Base-by-base conservation (phyloP, 2,113 vertebrate genomes). In the Siniperca chuatsi region DNA sequence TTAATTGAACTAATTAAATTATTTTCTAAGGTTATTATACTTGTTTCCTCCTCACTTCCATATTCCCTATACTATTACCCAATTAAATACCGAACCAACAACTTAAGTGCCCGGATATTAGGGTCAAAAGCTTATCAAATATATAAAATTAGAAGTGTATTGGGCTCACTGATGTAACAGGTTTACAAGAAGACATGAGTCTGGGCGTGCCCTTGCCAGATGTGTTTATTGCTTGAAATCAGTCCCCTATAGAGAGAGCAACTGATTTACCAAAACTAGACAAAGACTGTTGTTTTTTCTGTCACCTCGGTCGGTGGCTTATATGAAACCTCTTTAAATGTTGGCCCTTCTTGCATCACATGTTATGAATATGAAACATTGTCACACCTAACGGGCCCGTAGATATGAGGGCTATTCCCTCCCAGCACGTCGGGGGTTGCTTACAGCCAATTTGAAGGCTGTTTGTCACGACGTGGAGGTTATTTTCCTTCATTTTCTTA, bases 181-280 rank as follows among this genome's bases (percentile, higher is more conserved):
- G 33, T 48, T 12, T 29, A 55, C 57, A 78, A 25, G 2, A 58
- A 65, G 77, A 48, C 33, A 84, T 78, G 85, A 29, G 84, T 84
- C 92, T 94, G 94, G 93, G 94, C 92, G 93, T 92, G 91, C 79
- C 92, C 87, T 90, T 6, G 1, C 74, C 92, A 89, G 91, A 93
- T 89, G 92, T 80, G 73, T 60, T 58, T 13, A 15, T 42, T 79
- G 75, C 73, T 44, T 52, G 21, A 74, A 54, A 86, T 87, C 68
- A 67, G 10, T 76, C 54, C 23, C 37, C 21, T 33, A 46, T 21
- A 70, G 4, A 62, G 37, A 25, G 35, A 72, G 73, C 79, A 65
- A 68, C 40, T 69, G 72, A 4, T 64, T 23, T 1, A 54, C 75
- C 80, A 68, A 54, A 86, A 88, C 80, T 71, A 86, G 48, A 77